Base-by-base conservation (phyloP, 2,888 invertebrate genomes). In the Augochlorella aurata region DNA sequence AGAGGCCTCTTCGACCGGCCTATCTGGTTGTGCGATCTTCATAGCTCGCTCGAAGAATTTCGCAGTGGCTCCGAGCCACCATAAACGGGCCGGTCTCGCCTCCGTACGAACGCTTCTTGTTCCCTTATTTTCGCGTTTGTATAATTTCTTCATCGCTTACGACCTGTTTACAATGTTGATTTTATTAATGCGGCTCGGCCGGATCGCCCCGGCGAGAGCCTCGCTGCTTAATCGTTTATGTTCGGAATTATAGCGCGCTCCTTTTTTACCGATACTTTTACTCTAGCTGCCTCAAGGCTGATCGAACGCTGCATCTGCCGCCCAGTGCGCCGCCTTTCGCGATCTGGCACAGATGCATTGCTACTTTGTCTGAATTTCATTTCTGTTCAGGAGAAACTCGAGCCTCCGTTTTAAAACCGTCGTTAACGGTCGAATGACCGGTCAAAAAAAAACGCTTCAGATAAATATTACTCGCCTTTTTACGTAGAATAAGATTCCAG, bases 1-100 rank as follows among this genome's bases (percentile, higher is more conserved):
- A 61, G 47, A 38, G 38, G 38, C 38, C 38, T 38, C 45, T 24
- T 1, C 63, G 38, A 38, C 18, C 63, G 38, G 16, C n/a, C 29
- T 61, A 63, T 63, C 63, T 63, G 18, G 38, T 18, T 63, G 7
- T 38, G 38, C 29, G 63, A 63, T 63, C 63, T 38, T 14, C 38
- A 61, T 61, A 18, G 61, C 61, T 61, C 9, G 63, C 63, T 38
- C 38, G 63, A 63, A 38, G 29, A 61, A 63, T 63, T 29, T 63
- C 18, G 38, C 63, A 63, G 38, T 38, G 63, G 38, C 29, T 38
- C 18, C 38, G 63, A 63, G 18, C 38, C 29, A 63, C 29, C 18
- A 18, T 18, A 29, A 63, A 38, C 63, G 63, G 29, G 63, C 24
- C 18, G 1, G 21, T 38, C 14, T 50, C 50, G 50, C 7, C 18